Evolutionary conservation across 2,888 invertebrate species (phyloP).

Genomic region (Sinelater perroti): DNA sequence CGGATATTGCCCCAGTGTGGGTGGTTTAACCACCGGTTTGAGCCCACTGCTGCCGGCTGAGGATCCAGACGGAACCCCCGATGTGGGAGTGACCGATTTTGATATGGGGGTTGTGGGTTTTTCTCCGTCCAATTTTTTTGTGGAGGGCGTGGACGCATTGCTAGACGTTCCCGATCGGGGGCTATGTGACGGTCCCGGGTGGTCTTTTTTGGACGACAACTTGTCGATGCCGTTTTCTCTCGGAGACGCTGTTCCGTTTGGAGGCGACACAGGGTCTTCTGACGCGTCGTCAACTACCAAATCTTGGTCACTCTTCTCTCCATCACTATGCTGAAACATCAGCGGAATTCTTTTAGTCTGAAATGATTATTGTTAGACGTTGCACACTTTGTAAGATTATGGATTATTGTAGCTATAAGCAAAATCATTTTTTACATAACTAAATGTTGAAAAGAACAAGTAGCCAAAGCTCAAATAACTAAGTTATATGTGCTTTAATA

Average conservation of each 20-base stretch:
- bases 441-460: background rate
- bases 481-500: constrained; percentile 54
- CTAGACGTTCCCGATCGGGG: constrained; percentile 87
- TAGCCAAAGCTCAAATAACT: background rate
- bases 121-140: constrained; percentile 83
- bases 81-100: constrained; percentile 88
- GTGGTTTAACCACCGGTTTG: constrained; percentile 65
- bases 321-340: constrained; percentile 75
- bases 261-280: constrained; percentile 87
- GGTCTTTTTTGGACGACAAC: constrained; percentile 79
- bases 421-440: background rate
- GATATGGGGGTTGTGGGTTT: constrained; percentile 91
- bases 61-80: constrained; percentile 60
- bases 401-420: background rate
- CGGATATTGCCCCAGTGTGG: constrained; percentile 68
- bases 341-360: constrained; percentile 23
- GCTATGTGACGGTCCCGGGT: constrained; percentile 74
- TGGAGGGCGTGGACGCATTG: constrained; percentile 88
- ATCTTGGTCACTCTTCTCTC: constrained; percentile 89
- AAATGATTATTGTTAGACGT: constrained; percentile 17
- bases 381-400: background rate
- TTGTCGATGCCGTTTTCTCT: constrained; percentile 87
- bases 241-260: constrained; percentile 88
- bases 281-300: constrained; percentile 95
- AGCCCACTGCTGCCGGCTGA: constrained; percentile 64